These are phyloP conservation scores for Battus philenor DNA, from an alignment of 1,140 invertebrate species.

Conservation along the genomic window DNA sequence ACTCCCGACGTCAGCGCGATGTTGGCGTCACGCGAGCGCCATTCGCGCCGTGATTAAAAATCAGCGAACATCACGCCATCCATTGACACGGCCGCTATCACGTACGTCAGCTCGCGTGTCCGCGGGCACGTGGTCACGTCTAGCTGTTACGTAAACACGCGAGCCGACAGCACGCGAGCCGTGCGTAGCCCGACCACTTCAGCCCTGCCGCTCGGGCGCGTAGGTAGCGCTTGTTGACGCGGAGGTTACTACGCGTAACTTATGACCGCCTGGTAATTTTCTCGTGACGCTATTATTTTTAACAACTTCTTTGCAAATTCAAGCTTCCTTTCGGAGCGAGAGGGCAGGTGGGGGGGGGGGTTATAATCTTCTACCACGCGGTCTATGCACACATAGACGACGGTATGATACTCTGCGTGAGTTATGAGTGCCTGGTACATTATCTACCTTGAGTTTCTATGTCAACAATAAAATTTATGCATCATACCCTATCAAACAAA, in stretches of 20 bases:
- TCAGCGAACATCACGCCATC: constrained; percentile 34
- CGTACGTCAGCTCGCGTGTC: constrained; percentile 25
- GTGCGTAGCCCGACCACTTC: constrained; percentile 26
- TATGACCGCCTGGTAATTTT: constrained; percentile 5
- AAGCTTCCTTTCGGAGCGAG: no score
- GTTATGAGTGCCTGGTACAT: no score
- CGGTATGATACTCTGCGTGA: no score
- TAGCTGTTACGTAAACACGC: constrained; percentile 25
- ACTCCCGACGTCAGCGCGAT: constrained; percentile 12
- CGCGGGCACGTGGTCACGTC: constrained; percentile 27
- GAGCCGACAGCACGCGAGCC: constrained; percentile 27
- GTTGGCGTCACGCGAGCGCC: constrained; percentile 25
- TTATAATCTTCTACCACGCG: no score
- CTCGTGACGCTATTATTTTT: background rate
- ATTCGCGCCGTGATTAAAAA: constrained; percentile 31
- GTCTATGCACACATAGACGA: no score
- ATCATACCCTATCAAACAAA: no score
- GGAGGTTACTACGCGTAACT: background rate
- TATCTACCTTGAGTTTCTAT: no score
- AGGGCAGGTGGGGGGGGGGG: no score
- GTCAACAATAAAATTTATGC: no score
- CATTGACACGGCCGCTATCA: constrained; percentile 29
- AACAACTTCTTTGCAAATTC: no score
- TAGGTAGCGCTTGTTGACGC: constrained; percentile 6
- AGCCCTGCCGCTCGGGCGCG: no score